Evolutionary conservation across 2,888 invertebrate genomes (phyloP), one percentile per base, ranked within the genome.

Genomic region (Ligdia adustata): DNA sequence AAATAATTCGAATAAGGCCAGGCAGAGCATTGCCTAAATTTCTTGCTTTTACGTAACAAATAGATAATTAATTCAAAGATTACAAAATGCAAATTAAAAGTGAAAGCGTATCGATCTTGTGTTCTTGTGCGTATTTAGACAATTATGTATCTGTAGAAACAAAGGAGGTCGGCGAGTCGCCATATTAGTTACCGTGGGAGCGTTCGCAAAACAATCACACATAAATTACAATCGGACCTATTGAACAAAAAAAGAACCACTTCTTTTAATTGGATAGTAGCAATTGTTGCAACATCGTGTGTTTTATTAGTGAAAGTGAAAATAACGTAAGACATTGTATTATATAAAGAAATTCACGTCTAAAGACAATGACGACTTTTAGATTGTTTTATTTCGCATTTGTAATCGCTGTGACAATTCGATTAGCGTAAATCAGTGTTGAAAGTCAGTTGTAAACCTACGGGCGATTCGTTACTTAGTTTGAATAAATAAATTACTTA

Each of bases 101-200:
- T 75, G 86, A 87, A 86, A 85, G 84, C 82, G 68, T 66, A 64
- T 57, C 57, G 15, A 9, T 67, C 55, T 58, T 66, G 64, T 62
- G 69, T 46, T 51, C 49, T 64, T 57, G 58, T 62, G 58, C 66
- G 69, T 72, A 75, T 76, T 75, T 75, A 72, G 77, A 75, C 77
- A 80, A 82, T 82, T 79, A 81, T 54, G 46, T 49, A 64, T 61
- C 62, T 57, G 57, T 47, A 33, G 34, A 26, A 55, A 57, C 59
- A 60, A 60, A 59, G 53, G 58, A 54, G 52, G 48, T 47, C 34
- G 39, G 9, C 28, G 24, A 27, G 50, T 48, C 46, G 48, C 46
- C 53, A 53, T 52, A 52, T 52, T 53, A 55, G 62, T 54, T 48
- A 52, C 42, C 60, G 65, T 69, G 68, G 67, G 67, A 75, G 60